Evolutionary conservation across 23 tunicate species (phyloP).

Genomic region (Diplosoma virens): DNA sequence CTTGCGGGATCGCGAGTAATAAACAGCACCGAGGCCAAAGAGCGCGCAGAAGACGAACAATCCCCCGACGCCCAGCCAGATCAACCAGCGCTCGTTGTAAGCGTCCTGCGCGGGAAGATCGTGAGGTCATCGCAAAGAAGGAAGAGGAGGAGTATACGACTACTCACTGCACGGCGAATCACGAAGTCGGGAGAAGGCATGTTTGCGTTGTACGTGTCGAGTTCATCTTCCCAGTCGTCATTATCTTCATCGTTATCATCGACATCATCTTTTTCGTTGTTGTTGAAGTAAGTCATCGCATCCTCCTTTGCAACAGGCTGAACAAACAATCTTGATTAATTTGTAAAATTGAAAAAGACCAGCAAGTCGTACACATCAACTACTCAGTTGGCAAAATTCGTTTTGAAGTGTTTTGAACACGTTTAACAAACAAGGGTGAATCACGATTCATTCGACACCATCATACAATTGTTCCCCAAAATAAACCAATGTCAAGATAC

Average conservation of each 20-base stretch:
- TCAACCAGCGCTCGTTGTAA: conserved; percentile 34
- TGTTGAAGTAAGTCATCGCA: background rate
- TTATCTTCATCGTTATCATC: background rate
- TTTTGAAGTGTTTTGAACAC: no score
- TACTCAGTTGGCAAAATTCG: no score
- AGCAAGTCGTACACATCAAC: no score
- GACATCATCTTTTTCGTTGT: conserved; percentile 14
- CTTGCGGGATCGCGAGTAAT: background rate
- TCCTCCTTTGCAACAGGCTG: background rate
- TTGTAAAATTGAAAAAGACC: no score
- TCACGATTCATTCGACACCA: no score
- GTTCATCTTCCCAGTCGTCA: background rate
- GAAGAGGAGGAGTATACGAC: background rate
- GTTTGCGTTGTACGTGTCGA: background rate
- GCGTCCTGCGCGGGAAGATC: background rate
- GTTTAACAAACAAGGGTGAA: no score
- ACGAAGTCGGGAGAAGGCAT: background rate
- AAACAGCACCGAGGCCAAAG: background rate
- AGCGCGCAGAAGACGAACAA: no score
- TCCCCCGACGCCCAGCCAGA: conserved; percentile 33
- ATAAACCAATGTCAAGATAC: no score
- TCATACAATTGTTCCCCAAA: no score
- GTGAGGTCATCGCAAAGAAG: background rate
- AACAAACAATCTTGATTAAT: no score
- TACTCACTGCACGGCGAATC: background rate